Conservation (phyloP, 2,113 vertebrate species). For the Heterotis niloticus region DNA sequence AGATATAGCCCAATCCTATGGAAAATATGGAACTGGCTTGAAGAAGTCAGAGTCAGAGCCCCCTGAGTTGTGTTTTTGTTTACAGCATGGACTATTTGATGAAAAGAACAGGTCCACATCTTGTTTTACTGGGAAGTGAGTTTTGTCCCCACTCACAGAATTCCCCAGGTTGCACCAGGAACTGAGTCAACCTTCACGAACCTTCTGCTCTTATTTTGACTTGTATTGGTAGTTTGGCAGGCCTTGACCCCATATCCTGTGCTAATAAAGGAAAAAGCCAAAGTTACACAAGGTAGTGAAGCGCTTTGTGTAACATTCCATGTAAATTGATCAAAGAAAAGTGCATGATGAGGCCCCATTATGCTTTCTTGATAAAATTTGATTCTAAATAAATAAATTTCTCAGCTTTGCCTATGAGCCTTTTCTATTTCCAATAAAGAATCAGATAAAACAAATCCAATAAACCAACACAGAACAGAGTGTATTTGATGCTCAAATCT, state of each 20-base stretch:
- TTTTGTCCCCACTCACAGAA: no score
- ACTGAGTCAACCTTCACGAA: no score
- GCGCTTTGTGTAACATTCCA: no score
- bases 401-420: neutral
- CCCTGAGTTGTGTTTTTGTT: constrained; percentile 42
- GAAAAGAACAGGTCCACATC: constrained; percentile 48
- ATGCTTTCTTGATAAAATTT: neutral
- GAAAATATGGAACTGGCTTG: constrained; percentile 43
- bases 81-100: constrained; percentile 40
- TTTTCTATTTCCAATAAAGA: neutral
- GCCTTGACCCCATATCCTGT: no score
- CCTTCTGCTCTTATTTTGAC: no score
- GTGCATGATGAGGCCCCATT: neutral
- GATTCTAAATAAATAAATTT: neutral
- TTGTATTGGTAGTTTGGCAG: no score
- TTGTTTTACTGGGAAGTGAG: constrained; percentile 37
- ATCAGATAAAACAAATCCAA: constrained; percentile 12
- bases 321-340: neutral
- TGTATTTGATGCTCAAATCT: neutral
- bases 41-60: constrained; percentile 34
- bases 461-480: neutral
- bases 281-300: no score
- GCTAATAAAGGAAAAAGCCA: no score
- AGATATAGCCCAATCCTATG: constrained; percentile 45
- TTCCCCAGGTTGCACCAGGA: no score